These are phyloP conservation scores for Dipodomys ordii DNA, from an alignment of 2,113 vertebrate species.

Conservation along the genomic window DNA sequence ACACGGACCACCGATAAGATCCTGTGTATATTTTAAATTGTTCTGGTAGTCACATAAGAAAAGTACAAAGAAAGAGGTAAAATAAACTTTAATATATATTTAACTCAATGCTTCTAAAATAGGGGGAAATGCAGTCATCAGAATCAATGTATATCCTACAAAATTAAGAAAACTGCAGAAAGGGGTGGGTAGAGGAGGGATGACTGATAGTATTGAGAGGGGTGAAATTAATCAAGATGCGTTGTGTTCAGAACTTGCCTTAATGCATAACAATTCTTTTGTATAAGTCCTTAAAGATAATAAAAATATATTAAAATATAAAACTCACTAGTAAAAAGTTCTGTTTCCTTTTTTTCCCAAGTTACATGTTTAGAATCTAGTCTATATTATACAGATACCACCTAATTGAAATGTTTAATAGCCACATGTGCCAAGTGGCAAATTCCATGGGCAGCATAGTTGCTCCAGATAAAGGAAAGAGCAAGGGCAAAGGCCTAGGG, in stretches of 20 bases:
- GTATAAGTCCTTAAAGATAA: too few species aligned
- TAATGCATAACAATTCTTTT: too few species aligned
- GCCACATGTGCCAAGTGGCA: not conserved
- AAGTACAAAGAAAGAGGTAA: not conserved
- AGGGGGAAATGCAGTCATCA: not conserved
- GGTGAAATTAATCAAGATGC: too few species aligned
- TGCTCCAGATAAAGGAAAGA: not conserved
- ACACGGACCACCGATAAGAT: not conserved
- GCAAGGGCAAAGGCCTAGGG: not conserved
- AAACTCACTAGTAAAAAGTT: conserved; percentile 5
- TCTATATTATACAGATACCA: not conserved
- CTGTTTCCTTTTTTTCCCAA: not conserved
- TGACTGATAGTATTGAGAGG: too few species aligned
- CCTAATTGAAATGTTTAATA: not conserved
- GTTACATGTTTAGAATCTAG: conserved; percentile 1
- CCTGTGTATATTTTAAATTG: not conserved
- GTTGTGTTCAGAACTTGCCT: too few species aligned
- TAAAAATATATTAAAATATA: not conserved
- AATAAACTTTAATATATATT: not conserved
- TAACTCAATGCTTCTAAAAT: conserved; percentile 22
- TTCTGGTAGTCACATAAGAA: not conserved
- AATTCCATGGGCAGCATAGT: not conserved
- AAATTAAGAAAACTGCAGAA: too few species aligned
- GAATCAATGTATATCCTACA: too few species aligned
- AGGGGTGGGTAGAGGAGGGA: too few species aligned